phyloP scores from a whole-genome alignment of 2,888 invertebrate species.

The Phyto melanocephala region DNA sequence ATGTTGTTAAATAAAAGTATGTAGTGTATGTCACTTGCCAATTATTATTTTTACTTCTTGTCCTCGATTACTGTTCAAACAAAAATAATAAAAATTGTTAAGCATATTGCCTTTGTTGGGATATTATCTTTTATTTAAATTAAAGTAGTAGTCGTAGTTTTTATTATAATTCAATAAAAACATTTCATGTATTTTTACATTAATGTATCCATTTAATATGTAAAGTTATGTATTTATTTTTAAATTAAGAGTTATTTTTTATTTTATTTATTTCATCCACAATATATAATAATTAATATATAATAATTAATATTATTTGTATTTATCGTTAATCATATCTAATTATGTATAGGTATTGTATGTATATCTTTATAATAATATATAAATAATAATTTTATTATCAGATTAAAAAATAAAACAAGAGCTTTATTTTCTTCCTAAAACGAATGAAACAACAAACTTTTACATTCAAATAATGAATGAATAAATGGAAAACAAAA shows the following conservation, averaged over 20 bases:
- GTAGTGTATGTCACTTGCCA: too few relatives aligned
- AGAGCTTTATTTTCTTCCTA: constrained; percentile 7
- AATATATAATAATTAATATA: constrained; percentile 24
- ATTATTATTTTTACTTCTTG: too few relatives aligned
- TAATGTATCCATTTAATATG: constrained; percentile 22
- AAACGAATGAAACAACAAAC: not conserved
- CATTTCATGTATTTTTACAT: constrained; percentile 13
- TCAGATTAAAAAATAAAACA: constrained; percentile 43
- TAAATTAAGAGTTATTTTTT: constrained; percentile 46
- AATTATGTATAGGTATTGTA: constrained; percentile 7
- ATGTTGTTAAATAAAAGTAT: too few relatives aligned
- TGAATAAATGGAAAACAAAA: not conserved
- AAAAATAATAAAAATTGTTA: not conserved
- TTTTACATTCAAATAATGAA: constrained; percentile 13
- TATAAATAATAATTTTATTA: constrained; percentile 40
- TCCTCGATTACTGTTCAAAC: too few relatives aligned
- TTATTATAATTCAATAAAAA: constrained; percentile 31
- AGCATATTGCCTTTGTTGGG: not conserved
- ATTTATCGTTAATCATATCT: constrained; percentile 56
- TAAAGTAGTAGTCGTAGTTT: constrained; percentile 36
- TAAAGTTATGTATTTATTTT: constrained; percentile 45
- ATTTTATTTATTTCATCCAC: constrained; percentile 46
- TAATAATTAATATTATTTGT: constrained; percentile 25
- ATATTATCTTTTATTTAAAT: constrained; percentile 23
- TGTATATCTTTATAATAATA: constrained; percentile 8